These are phyloP conservation scores for Fistularia tabacaria DNA, from an alignment of 2,797 vertebrate genomes.

Conservation along the genomic window DNA sequence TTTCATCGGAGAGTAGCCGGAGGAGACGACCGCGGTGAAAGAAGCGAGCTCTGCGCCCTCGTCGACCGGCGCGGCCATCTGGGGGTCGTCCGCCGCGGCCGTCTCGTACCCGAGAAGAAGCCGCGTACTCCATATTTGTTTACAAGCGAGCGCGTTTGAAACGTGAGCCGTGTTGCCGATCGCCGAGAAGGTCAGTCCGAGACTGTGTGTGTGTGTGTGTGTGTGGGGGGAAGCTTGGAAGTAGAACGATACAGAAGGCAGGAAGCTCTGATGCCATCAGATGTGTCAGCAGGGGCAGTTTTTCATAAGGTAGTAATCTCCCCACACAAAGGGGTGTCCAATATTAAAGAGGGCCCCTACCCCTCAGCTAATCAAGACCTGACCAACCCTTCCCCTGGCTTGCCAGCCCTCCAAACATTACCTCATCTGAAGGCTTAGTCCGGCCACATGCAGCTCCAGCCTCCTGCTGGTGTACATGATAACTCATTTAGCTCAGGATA, in stretches of 20 bases:
- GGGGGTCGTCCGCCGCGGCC: no score
- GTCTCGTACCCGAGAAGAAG: slow-evolving; percentile 9
- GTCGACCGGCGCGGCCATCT: no score
- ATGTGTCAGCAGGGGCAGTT: slow-evolving; percentile 67
- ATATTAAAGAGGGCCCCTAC: slow-evolving; percentile 65
- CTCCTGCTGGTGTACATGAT: slow-evolving; percentile 56
- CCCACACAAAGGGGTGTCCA: slow-evolving; percentile 68
- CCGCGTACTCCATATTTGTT: slow-evolving; percentile 11
- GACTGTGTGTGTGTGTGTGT: slow-evolving; percentile 18
- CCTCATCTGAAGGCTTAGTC: slow-evolving; percentile 64
- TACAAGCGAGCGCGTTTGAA: slow-evolving; percentile 2
- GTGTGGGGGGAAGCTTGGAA: slow-evolving; percentile 44
- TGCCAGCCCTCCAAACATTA: slow-evolving; percentile 58
- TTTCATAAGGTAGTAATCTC: slow-evolving; percentile 76
- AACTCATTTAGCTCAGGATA: slow-evolving; percentile 63
- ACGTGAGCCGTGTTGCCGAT: slow-evolving; percentile 7
- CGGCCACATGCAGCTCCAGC: slow-evolving; percentile 50
- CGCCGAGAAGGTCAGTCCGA: slow-evolving; percentile 4
- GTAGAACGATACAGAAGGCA: slow-evolving; percentile 52
- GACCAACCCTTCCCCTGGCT: slow-evolving; percentile 52
- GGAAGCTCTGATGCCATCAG: slow-evolving; percentile 71
- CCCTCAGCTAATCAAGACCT: slow-evolving; percentile 69
- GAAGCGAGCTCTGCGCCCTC: no score
- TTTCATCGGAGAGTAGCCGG: slow-evolving; percentile 56
- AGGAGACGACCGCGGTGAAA: slow-evolving; percentile 39